Conservation (phyloP, 2,113 vertebrate species). For the Chloebia gouldiae region DNA sequence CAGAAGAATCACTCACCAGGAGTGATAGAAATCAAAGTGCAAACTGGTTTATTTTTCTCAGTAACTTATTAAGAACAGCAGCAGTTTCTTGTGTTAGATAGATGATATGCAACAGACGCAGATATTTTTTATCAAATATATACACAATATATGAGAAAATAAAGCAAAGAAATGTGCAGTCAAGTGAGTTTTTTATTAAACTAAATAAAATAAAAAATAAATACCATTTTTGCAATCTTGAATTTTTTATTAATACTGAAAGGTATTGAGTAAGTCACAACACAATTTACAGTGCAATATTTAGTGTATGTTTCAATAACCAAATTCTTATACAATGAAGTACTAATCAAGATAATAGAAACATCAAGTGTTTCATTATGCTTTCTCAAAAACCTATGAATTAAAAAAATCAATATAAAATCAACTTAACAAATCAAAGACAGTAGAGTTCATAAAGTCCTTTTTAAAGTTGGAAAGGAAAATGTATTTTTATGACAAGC, state of each 20-base stretch:
- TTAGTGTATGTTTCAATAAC: conserved; percentile 4
- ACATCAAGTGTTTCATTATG: background rate
- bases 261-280: background rate
- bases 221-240: background rate
- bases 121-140: background rate
- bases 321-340: background rate
- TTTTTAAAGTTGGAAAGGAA: background rate
- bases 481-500: background rate
- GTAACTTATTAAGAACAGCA: conserved; percentile 61
- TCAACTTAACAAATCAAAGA: background rate
- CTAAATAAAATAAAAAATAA: conserved; percentile 13
- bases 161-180: conserved; percentile 47
- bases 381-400: conserved; percentile 20
- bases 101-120: background rate
- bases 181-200: conserved; percentile 56
- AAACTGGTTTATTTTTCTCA: conserved; percentile 68
- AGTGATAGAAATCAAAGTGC: conserved; percentile 67
- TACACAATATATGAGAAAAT: conserved; percentile 8
- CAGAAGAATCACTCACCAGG: conserved; percentile 57
- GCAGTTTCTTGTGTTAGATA: conserved; percentile 24
- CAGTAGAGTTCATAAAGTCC: background rate
- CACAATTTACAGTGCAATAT: conserved; percentile 37
- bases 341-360: background rate
- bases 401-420: conserved; percentile 44
- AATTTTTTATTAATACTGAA: conserved; percentile 45